phyloP scores from a whole-genome alignment of 2,888 invertebrate genomes.

The Priocnemis perturbator region DNA sequence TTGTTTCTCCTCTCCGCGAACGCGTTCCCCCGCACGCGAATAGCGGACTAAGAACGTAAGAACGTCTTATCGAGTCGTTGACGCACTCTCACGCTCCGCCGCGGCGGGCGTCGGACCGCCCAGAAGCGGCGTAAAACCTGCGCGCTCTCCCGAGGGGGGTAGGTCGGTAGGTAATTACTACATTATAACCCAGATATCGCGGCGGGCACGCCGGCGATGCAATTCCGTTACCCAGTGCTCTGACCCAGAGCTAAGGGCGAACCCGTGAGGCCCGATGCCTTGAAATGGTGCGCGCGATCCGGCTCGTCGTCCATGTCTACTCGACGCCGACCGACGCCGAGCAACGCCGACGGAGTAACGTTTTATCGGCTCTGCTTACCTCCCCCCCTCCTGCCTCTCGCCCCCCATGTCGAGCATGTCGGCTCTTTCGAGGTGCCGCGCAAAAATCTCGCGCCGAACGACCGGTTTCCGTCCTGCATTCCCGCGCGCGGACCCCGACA shows the following conservation, averaged over 20 bases:
- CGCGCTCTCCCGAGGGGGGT: constrained; percentile 52
- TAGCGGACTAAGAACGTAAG: no score
- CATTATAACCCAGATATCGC: constrained; percentile 71
- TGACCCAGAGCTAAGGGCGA: constrained; percentile 73
- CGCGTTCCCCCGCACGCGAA: no score
- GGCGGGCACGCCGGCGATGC: constrained; percentile 42
- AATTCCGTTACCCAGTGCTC: constrained; percentile 71
- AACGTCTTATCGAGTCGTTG: no score
- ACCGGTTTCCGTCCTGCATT: constrained; percentile 9
- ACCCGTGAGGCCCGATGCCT: constrained; percentile 51
- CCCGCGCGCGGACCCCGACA: neutral
- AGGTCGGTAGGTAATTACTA: constrained; percentile 67
- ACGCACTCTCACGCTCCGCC: no score
- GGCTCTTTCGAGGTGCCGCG: neutral
- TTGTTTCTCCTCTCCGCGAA: no score
- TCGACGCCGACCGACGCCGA: constrained; percentile 7
- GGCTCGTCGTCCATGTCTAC: constrained; percentile 53
- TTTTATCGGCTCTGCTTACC: constrained; percentile 45
- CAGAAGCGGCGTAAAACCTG: constrained; percentile 27
- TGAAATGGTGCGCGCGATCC: constrained; percentile 61
- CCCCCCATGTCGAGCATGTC: constrained; percentile 1
- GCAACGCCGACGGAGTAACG: constrained; percentile 51
- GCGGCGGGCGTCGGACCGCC: constrained; percentile 31
- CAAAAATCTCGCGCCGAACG: constrained; percentile 4
- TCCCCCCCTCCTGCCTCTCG: constrained; percentile 9